Base-by-base conservation (phyloP, 2,888 invertebrate species). In the Vanessa cardui region DNA sequence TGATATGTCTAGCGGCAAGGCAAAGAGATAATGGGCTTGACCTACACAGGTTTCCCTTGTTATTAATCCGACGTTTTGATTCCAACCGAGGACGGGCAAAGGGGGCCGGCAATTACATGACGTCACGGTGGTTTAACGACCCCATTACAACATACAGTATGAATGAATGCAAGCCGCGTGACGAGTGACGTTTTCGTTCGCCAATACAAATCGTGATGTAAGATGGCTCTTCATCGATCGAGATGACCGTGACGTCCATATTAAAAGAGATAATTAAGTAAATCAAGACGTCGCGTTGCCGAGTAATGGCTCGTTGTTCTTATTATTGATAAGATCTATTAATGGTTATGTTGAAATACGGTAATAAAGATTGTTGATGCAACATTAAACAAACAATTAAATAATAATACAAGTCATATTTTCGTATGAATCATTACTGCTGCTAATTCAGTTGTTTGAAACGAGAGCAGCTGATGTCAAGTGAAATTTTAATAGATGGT, bases 81-180 rank as follows among this genome's bases (percentile, higher is more conserved):
- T 92, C 89, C 84, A 87, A 88, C 84, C 81, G 83, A 80, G 85
- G 84, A 85, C 84, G 82, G 86, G 80, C 85, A 85, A 88, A 89
- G 92, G 92, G 91, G 90, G 86, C 85, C 84, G 88, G 90, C 90
- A 90, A 92, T 92, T 92, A 92, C 83, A 87, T 92, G 92, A 92
- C 92, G 92, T 92, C 92, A 90, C 83, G 83, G 77, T 85, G 82
- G 92, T 91, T 90, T 91, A 92, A 92, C 91, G 92, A 92, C 91
- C 92, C 92, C 87, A 90, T 92, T 91, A 92, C 87, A 89, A 89
- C 88, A 90, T 89, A 89, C 87, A 87, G 86, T 88, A 90, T 90
- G 92, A 92, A 92, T 92, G 92, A 92, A 90, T 91, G 92, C 90
- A 92, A 79, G 79, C 88, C 83, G 88, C 87, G 86, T 88, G 88